Evolutionary conservation across 2,888 invertebrate species (phyloP), one percentile per base, ranked within the genome.

Genomic region (Antitype chi): DNA sequence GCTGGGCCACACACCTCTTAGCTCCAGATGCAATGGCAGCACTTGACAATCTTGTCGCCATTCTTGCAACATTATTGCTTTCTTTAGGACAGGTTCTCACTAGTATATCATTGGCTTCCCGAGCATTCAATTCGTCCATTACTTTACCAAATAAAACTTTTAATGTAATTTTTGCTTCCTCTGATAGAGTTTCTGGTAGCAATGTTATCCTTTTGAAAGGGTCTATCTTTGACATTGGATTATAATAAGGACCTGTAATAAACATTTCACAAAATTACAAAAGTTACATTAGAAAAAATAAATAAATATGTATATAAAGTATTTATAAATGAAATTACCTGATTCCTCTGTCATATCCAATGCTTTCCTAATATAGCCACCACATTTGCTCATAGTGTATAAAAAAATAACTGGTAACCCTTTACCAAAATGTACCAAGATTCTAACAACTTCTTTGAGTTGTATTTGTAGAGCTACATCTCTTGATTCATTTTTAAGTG

Each of bases 101-200:
- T 81, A 99, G 96, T 84, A 99, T 98, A 86, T 98, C 98, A 93
- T 98, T 98, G 0, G 99, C 99, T 95, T 98, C 98, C 84, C 97
- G 97, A 49, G 97, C 94, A 81, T 96, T 98, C 69, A 99, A 95
- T 92, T 99, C 98, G 88, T 98, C 98, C 88, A 98, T 94, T 32
- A 97, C 95, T 89, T 95, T 96, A 62, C 95, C 95, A 93, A 98
- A 98, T 85, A 98, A 97, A 15, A 95, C 92, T 91, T 98, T 98
- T 67, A 99, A 96, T 74, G 97, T 97, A 15, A 93, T 90, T 92
- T 97, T 98, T 3, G 97, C 97, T 69, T 98, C 98, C 23, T 98
- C 98, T 0, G 97, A 92, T 80, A 98, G 97, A 59, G 93, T 93
- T 80, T 98, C 98, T 20, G 98, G 98, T 81, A 98, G 94, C 71